Percentiles rank a stretch among this genome's conserved stretches.
Evolutionary conservation across 2,888 invertebrate species (phyloP).

Genomic region (Trimorus sp.): DNA sequence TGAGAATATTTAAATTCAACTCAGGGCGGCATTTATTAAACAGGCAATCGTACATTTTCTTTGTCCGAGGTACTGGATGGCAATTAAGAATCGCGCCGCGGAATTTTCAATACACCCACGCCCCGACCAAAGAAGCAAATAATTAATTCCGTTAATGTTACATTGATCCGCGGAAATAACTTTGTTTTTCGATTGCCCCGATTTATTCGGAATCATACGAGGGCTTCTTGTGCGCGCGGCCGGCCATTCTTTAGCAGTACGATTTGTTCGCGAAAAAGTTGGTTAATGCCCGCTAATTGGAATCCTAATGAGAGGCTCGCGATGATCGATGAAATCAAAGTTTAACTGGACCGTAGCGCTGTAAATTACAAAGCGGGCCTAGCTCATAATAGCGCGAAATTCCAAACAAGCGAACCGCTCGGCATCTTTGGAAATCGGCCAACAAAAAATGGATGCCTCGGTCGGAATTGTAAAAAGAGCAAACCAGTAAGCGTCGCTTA

Average conservation of each 20-base stretch:
- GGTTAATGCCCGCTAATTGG: slow-evolving; percentile 62
- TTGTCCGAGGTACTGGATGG: no score
- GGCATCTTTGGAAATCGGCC: slow-evolving; percentile 59
- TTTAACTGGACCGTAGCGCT: slow-evolving; percentile 57
- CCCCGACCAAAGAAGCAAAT: no score
- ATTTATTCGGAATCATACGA: slow-evolving; percentile 47
- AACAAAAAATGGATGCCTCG: slow-evolving; percentile 63
- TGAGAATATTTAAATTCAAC: no score
- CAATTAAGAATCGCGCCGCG: no score
- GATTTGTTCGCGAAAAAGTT: slow-evolving; percentile 53
- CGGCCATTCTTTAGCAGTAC: slow-evolving; percentile 40
- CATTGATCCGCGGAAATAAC: no score
- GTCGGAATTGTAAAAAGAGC: slow-evolving; percentile 54
- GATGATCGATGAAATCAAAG: slow-evolving; percentile 68
- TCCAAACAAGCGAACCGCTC: slow-evolving; percentile 56
- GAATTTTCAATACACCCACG: no score
- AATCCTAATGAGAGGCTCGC: slow-evolving; percentile 60
- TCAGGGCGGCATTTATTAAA: no score
- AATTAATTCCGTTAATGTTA: no score
- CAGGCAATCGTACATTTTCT: no score
- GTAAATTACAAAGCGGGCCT: slow-evolving; percentile 66
- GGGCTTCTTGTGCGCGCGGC: slow-evolving; percentile 27
- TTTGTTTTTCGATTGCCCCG: background rate
- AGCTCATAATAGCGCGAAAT: slow-evolving; percentile 57
- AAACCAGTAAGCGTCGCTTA: slow-evolving; percentile 47